Conservation (phyloP, 2,888 invertebrate genomes). For the Morpho deidamia region DNA sequence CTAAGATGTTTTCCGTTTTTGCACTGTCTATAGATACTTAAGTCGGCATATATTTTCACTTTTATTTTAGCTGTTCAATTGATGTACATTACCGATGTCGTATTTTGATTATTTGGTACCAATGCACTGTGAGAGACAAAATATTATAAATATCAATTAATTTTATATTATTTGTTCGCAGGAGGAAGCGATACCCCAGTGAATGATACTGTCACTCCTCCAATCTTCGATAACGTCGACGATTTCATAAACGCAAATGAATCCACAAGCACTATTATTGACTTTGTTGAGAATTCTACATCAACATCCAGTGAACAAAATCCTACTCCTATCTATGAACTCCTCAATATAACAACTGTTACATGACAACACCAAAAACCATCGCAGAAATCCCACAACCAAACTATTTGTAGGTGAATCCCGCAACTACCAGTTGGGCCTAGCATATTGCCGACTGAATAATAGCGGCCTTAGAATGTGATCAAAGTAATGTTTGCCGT, state of each 20-base stretch:
- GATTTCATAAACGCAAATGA: constrained; percentile 29
- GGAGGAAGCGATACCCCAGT: constrained; percentile 73
- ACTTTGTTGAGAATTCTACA: constrained; percentile 22
- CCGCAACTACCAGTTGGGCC: background rate
- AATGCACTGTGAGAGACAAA: too few species aligned
- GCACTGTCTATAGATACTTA: too few species aligned
- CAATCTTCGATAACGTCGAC: constrained; percentile 31
- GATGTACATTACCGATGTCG: too few species aligned
- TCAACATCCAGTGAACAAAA: constrained; percentile 19
- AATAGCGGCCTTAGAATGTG: constrained; percentile 17
- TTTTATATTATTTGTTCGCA: constrained; percentile 33
- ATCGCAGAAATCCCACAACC: constrained; percentile 6
- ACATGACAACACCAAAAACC: constrained; percentile 24
- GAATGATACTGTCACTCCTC: constrained; percentile 37
- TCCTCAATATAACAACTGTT: constrained; percentile 18
- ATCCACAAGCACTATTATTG: constrained; percentile 18
- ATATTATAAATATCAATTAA: background rate
- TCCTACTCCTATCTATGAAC: constrained; percentile 19
- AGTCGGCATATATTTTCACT: too few species aligned
- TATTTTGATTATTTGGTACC: too few species aligned
- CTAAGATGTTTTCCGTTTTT: too few species aligned
- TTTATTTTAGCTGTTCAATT: too few species aligned
- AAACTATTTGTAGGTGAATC: constrained; percentile 17
- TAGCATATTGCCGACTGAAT: constrained; percentile 6
- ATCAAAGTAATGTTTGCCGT: constrained; percentile 23